Evolutionary conservation across 2,888 invertebrate species (phyloP), one percentile per base, ranked within the genome.

Genomic region (Girardia tigrina): DNA sequence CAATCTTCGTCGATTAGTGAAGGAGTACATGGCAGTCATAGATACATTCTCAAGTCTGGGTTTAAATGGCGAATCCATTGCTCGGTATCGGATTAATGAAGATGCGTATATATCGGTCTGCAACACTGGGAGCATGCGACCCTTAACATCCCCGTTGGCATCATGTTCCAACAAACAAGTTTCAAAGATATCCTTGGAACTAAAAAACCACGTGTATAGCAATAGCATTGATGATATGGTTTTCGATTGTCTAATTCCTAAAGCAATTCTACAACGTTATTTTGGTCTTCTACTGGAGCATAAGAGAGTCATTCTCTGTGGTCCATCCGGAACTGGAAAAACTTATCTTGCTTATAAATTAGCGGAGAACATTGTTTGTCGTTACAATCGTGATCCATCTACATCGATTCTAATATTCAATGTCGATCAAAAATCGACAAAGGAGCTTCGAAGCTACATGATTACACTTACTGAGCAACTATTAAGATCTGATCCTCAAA

Each of bases 261-360:
- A 94, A 86, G 91, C 93, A 81, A 92, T 94, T 81, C 90, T 97
- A 75, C 93, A 94, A 86, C 89, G 95, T 84, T 91, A 91, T 81
- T 89, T 92, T 71, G 89, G 90, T n/a, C 86, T 94, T 75, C 86
- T 98, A 78, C 89, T 91, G 73, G 94, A 95, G 82, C 94, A 95
- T 84, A 88, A 94, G 28, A 87, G 97, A 71, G 89, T 98, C 77
- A 94, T 98, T 78, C 86, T 98, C n/a, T 95, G 94, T 85, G 97
- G 97, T 0, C 94, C 95, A 0, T 90, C 91, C 81, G 95, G 95
- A 70, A 95, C 94, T 0, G 94, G 97, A 23, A 97, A 97, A 85
- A 94, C 94, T 0, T 94, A 94, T 83, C 86, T 97, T 79, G 95
- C 95, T 6, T 91, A 92, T 29, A 90, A 93, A 82, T 86, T 98